Evolutionary conservation across 37 sponge, comb jelly and placozoan species (phyloP).

Genomic region (Theonella swinhoei): DNA sequence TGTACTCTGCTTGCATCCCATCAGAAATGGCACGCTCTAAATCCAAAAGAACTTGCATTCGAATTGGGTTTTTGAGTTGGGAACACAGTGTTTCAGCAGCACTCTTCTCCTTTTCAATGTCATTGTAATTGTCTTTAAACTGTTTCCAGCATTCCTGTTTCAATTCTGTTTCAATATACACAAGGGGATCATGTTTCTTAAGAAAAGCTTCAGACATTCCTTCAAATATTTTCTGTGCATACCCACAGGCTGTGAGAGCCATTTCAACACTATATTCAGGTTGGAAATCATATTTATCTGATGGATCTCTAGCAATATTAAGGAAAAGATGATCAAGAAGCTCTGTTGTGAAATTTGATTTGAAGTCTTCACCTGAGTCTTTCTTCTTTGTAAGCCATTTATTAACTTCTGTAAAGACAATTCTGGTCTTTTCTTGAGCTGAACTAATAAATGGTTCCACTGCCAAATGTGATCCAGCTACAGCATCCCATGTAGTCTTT

Average conservation of each 20-base stretch:
- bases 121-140: not conserved
- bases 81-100: slow-evolving; percentile 14
- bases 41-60: not conserved
- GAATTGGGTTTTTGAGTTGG: not conserved
- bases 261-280: slow-evolving; percentile 15
- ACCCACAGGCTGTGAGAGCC: slow-evolving; percentile 8
- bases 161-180: slow-evolving; percentile 2
- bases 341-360: not conserved
- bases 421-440: not conserved
- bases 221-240: not conserved
- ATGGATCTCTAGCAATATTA: too few relatives aligned
- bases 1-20: not conserved
- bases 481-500: not conserved
- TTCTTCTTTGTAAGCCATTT: not conserved
- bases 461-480: too few relatives aligned
- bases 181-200: slow-evolving; percentile 7
- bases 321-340: not conserved
- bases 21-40: not conserved
- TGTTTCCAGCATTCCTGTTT: not conserved
- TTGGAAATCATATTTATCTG: not conserved
- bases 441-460: not conserved
- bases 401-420: not conserved
- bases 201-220: not conserved
- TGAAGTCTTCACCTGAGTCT: not conserved
- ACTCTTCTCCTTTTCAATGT: not conserved